Conservation (phyloP, 2,113 vertebrate genomes). For the Saimiri boliviensis region DNA sequence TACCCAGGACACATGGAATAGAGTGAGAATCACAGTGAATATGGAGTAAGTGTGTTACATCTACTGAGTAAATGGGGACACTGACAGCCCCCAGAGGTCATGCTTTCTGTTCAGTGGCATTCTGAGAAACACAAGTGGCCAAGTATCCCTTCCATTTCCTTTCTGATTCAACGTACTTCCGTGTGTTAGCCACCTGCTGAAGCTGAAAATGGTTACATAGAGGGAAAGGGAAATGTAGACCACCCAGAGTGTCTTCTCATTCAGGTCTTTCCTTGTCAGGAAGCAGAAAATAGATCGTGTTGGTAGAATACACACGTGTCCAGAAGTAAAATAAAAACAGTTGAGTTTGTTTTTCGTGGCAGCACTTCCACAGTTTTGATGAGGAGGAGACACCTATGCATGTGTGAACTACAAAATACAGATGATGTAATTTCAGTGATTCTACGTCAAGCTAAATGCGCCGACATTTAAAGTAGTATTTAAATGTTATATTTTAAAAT, state of each 20-base stretch:
- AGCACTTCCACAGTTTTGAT: not conserved
- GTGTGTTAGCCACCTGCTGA: not conserved
- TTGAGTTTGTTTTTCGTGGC: not conserved
- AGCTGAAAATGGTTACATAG: not conserved
- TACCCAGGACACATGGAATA: fast-evolving
- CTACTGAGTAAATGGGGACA: not conserved
- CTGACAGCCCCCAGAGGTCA: not conserved
- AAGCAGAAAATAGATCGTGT: not conserved
- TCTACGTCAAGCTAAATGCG: not conserved
- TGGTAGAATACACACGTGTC: too few relatives aligned
- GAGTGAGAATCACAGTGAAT: not conserved
- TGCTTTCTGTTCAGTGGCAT: not conserved
- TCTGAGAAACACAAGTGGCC: not conserved
- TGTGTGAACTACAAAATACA: not conserved
- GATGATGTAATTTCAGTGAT: not conserved
- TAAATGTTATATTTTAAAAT: not conserved
- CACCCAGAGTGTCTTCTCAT: not conserved
- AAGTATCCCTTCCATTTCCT: not conserved
- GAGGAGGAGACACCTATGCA: not conserved
- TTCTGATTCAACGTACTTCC: not conserved
- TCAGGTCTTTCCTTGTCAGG: not conserved
- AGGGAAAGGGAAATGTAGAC: not conserved
- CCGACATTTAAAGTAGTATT: not conserved
- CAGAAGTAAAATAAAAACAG: not conserved
- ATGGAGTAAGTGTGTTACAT: too few relatives aligned